Base-by-base conservation (phyloP, 2,888 invertebrate species). In the Harpalus rubripes region DNA sequence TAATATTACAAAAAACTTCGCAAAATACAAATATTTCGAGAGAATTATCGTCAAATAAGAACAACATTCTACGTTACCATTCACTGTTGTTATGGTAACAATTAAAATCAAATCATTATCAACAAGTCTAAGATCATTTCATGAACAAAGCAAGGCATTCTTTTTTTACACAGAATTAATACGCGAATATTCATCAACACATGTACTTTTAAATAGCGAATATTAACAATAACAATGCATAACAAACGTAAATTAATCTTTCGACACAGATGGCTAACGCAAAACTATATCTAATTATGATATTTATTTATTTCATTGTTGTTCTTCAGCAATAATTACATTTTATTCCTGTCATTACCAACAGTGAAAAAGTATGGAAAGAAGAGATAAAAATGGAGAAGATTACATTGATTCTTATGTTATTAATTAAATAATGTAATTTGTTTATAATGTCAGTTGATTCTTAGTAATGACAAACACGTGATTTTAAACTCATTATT, bases 51-150 rank as follows among this genome's bases (percentile, higher is more conserved):
- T 1, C 3, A 22, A 22, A 22, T 3, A 22, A 22, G 22, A 61
- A 16, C 26, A 63, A 5, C 63, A 63, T 63, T 10, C 22, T 18
- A 61, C 7, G 63, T 63, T 63, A 61, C 22, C 63, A 63, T 63
- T 63, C 63, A 63, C 63, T 26, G n/a, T 39, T 26, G 10, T 63
- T 26, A 63, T 15, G 32, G n/a, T 32, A 68, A 68, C 68, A 68
- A 68, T 68, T 68, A 68, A 68, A 68, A 68, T 68, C 68, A 68
- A 68, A 68, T 68, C 68, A 68, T 68, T 68, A 68, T 68, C 68
- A 68, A 26, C 63, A 63, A 15, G 6, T 0, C 18, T 61, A 61
- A n/a, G 0, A 61, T 61, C 15, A 61, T 61, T 16, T 15, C 56
- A 56, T 15, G 56, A 63, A 63, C 63, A 63, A 63, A 26, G 63